Conservation (phyloP, 1,140 invertebrate genomes). For the Cyclina sinensis region DNA sequence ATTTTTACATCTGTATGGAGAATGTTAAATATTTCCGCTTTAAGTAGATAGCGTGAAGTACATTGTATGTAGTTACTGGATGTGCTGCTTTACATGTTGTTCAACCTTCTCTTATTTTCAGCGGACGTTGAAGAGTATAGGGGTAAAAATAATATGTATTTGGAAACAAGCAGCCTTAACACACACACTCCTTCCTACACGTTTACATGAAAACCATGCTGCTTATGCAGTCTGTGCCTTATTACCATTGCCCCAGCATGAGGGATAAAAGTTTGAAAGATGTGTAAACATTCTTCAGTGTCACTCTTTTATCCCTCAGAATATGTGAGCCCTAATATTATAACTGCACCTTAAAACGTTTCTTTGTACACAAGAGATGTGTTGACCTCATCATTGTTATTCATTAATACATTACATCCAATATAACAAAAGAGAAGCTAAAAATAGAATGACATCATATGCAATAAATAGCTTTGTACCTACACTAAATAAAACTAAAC, state of each 20-base stretch:
- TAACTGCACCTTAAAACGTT: not conserved
- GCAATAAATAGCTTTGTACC: no score
- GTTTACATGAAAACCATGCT: conserved; percentile 2
- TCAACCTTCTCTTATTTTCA: conserved; percentile 20
- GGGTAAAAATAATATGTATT: conserved; percentile 46
- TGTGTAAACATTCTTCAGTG: no score
- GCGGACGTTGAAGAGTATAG: conserved; percentile 23
- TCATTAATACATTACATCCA: no score
- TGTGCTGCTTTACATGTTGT: conserved; percentile 20
- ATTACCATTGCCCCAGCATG: not conserved
- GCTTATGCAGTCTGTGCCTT: not conserved
- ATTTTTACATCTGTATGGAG: no score
- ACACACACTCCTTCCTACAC: not conserved
- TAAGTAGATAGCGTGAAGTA: no score
- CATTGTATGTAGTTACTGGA: not conserved
- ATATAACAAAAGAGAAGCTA: no score
- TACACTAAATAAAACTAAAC: no score
- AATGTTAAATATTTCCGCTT: no score
- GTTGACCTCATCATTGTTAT: not conserved
- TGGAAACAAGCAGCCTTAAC: not conserved
- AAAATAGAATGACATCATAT: no score
- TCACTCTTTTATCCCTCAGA: no score
- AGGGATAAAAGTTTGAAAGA: not conserved
- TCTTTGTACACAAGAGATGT: not conserved
- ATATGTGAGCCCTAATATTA: not conserved